Percentiles rank a stretch among this genome's conserved stretches.
phyloP scores from a whole-genome alignment of 2,113 vertebrate species.

The Indicator maculatus region DNA sequence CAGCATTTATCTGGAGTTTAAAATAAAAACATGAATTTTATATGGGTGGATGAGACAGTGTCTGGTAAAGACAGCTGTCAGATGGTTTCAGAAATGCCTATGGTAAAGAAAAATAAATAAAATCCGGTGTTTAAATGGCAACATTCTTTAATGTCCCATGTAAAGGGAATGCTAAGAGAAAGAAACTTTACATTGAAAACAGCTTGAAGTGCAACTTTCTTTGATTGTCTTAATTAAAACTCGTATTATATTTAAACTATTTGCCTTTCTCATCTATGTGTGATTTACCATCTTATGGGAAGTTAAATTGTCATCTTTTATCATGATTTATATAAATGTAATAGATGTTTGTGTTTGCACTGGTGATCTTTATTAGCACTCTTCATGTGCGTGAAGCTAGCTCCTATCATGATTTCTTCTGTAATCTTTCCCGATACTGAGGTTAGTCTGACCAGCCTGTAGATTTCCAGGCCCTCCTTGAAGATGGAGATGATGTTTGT shows the following conservation, averaged over 20 bases:
- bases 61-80: not conserved
- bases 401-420: not conserved
- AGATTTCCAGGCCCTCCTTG: not conserved
- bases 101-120: not conserved
- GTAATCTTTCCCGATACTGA: not conserved
- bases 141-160: not conserved
- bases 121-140: not conserved
- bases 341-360: not conserved
- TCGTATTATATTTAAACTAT: not conserved
- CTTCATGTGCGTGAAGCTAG: not conserved
- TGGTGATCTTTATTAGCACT: not conserved
- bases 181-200: not conserved
- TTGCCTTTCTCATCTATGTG: not conserved
- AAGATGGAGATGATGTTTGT: not conserved
- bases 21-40: not conserved
- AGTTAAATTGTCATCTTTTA: not conserved
- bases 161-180: not conserved
- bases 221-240: not conserved
- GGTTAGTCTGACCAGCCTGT: not conserved
- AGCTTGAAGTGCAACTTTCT: not conserved
- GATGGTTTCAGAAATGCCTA: not conserved
- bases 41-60: not conserved
- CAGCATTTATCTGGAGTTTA: not conserved
- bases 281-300: not conserved
- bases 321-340: not conserved